phyloP scores from a whole-genome alignment of 2,888 invertebrate species.

The Ischnus inquisitorius region DNA sequence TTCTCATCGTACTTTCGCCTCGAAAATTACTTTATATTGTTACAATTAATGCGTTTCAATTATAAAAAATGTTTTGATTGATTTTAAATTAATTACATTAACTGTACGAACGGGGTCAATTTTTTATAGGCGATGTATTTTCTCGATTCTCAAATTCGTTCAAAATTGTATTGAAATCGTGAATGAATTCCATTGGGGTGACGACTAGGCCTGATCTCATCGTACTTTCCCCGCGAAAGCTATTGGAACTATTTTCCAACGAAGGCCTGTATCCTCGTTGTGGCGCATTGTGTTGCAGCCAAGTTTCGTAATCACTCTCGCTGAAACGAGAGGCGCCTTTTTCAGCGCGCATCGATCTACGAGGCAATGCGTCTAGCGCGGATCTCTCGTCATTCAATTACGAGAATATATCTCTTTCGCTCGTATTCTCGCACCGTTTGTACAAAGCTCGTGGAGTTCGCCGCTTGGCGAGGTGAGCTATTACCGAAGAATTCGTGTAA shows the following conservation, averaged over 20 bases:
- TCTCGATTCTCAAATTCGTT: too few species aligned
- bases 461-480: slow-evolving; percentile 33
- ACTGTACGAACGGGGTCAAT: not conserved
- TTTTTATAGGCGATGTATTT: not conserved
- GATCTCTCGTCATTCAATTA: slow-evolving; percentile 60
- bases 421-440: slow-evolving; percentile 29
- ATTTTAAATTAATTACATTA: too few species aligned
- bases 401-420: slow-evolving; percentile 11
- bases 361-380: not conserved
- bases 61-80: too few species aligned
- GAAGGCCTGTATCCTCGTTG: slow-evolving; percentile 21
- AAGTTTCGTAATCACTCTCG: slow-evolving; percentile 58
- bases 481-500: slow-evolving; percentile 64
- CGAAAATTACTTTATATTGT: too few species aligned
- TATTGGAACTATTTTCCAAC: slow-evolving; percentile 42
- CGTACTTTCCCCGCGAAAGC: slow-evolving; percentile 1
- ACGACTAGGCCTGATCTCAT: slow-evolving; percentile 19
- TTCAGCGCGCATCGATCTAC: slow-evolving; percentile 25
- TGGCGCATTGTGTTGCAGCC: not conserved
- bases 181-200: slow-evolving; percentile 27
- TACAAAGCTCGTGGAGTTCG: slow-evolving; percentile 13
- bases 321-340: slow-evolving; percentile 49
- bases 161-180: not conserved
- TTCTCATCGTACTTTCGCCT: slow-evolving; percentile 13
- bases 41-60: too few species aligned